A percentile compares a stretch with the other conserved stretches of the same genome.
Conservation (phyloP, 2,113 vertebrate genomes). For the Chamaetylas fuelleborni region DNA sequence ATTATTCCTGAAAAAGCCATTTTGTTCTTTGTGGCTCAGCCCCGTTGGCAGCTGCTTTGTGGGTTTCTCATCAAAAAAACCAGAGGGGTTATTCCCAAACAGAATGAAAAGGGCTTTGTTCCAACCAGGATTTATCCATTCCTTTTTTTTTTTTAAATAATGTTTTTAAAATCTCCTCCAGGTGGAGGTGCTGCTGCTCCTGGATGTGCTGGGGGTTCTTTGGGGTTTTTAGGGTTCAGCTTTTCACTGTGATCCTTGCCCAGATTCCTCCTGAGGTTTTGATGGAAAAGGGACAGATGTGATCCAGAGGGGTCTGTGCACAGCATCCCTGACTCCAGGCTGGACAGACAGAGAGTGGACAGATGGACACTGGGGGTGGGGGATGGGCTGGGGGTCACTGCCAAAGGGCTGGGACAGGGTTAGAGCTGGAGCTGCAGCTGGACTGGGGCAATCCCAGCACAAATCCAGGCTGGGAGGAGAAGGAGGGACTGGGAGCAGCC, state of each 20-base stretch:
- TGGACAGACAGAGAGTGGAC: neutral
- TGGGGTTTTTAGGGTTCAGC: neutral
- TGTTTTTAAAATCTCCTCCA: neutral
- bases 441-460: fast-evolving
- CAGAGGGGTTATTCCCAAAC: slow-evolving; percentile 28
- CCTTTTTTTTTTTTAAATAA: neutral
- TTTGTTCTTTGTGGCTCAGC: slow-evolving; percentile 1
- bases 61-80: slow-evolving; percentile 27
- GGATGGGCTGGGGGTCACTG: neutral
- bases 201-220: neutral
- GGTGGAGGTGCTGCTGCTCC: neutral
- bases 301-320: fast-evolving
- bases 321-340: fast-evolving
- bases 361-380: neutral
- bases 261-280: fast-evolving
- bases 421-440: neutral
- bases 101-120: neutral
- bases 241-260: neutral
- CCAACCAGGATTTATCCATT: neutral
- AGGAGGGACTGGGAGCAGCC: neutral
- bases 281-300: neutral
- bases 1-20: slow-evolving; percentile 4
- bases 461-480: fast-evolving
- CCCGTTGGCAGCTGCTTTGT: slow-evolving; percentile 2
- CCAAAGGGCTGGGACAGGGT: neutral